A percentile compares a stretch with the other conserved stretches of the same genome.
Evolutionary conservation across 2,888 invertebrate genomes (phyloP).

Genomic region (Caradrina kadenii): DNA sequence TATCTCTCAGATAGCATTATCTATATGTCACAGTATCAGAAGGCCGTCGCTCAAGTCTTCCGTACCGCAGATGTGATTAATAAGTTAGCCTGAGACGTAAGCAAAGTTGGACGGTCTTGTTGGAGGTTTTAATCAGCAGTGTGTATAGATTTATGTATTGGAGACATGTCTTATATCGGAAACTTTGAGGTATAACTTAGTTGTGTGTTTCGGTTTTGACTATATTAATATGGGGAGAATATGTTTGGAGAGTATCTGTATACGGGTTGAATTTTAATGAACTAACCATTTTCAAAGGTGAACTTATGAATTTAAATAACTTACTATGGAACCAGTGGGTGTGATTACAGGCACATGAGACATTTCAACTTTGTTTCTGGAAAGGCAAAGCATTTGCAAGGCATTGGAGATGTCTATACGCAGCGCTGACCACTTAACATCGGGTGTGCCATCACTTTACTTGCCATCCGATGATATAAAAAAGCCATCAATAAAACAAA

Average conservation of each 20-base stretch:
- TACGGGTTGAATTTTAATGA: neutral
- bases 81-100: conserved; percentile 38
- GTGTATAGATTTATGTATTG: conserved; percentile 44
- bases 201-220: conserved; percentile 12
- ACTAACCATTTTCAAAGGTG: too few species aligned
- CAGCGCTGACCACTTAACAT: too few species aligned
- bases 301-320: too few species aligned
- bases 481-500: too few species aligned
- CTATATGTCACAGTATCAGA: conserved; percentile 33
- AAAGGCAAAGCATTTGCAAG: too few species aligned
- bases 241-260: neutral
- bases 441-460: too few species aligned
- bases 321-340: too few species aligned
- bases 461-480: too few species aligned
- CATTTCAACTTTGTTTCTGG: too few species aligned
- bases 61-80: conserved; percentile 42
- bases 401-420: too few species aligned
- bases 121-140: conserved; percentile 20
- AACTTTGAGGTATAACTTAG: conserved; percentile 25
- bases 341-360: too few species aligned
- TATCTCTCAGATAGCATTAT: conserved; percentile 25
- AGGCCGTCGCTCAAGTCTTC: conserved; percentile 44
- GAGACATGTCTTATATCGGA: conserved; percentile 12
- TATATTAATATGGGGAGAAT: conserved; percentile 11
- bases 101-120: conserved; percentile 13